Conservation (phyloP, 2,113 vertebrate genomes). For the Andinoacara biseriatus region DNA sequence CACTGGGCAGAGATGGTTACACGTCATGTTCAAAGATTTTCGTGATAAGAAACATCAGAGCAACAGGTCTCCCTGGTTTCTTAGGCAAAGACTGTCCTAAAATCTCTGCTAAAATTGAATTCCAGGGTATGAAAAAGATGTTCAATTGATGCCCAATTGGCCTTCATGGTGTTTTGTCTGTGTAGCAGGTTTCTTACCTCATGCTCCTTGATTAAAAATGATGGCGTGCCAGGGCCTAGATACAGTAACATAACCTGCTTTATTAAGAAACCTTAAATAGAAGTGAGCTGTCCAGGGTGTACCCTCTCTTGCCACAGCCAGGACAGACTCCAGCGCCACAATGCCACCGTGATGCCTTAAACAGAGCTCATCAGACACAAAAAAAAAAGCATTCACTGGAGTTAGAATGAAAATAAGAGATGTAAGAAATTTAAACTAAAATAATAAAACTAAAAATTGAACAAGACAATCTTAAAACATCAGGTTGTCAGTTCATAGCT, state of each 20-base stretch:
- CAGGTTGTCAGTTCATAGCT: too few species aligned
- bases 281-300: neutral
- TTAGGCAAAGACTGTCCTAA: neutral
- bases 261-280: neutral
- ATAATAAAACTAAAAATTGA: too few species aligned
- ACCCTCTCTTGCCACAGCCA: neutral
- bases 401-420: too few species aligned
- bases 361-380: too few species aligned
- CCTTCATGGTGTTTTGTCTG: accelerated
- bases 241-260: neutral
- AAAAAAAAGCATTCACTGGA: too few species aligned
- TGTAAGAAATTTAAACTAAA: too few species aligned
- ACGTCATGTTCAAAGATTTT: neutral
- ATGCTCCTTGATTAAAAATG: neutral
- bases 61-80: neutral
- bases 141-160: neutral
- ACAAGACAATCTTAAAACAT: too few species aligned
- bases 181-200: neutral
- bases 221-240: neutral
- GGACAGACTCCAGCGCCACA: neutral
- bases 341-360: neutral
- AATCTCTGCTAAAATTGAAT: neutral
- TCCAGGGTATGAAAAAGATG: neutral
- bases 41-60: neutral
- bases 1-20: neutral